Evolutionary conservation across 1,140 invertebrate species (phyloP).

Genomic region (Eriosoma lanigerum): DNA sequence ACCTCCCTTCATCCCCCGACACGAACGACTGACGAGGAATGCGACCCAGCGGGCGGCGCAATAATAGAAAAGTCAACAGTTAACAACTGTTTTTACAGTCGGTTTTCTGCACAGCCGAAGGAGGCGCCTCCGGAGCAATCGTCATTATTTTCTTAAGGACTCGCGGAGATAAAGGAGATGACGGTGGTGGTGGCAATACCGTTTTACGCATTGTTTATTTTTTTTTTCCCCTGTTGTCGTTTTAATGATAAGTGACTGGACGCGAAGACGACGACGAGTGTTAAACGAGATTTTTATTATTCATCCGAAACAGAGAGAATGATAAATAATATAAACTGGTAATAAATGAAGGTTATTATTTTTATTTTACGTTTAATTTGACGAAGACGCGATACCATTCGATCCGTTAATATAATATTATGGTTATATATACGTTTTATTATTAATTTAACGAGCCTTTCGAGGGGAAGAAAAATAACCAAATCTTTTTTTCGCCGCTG

Average conservation of each 20-base stretch:
- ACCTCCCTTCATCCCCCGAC: too few relatives aligned
- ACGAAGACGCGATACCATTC: background rate
- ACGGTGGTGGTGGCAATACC: slow-evolving; percentile 8
- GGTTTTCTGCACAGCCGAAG: slow-evolving; percentile 3
- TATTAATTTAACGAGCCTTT: too few relatives aligned
- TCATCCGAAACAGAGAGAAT: background rate
- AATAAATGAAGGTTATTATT: slow-evolving; percentile 1
- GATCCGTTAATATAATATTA: too few relatives aligned
- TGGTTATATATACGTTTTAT: too few relatives aligned
- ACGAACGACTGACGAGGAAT: background rate
- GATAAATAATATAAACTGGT: background rate
- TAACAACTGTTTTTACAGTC: slow-evolving; percentile 31
- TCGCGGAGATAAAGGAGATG: slow-evolving; percentile 5
- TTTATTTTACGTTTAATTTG: background rate
- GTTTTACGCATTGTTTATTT: background rate
- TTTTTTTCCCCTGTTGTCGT: background rate
- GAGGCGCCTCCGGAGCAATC: slow-evolving; percentile 6
- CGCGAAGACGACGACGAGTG: background rate
- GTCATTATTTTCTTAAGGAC: slow-evolving; percentile 39
- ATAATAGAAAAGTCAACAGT: slow-evolving; percentile 42
- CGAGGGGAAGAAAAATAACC: too few relatives aligned
- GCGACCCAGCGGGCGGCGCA: background rate
- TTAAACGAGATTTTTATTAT: slow-evolving; percentile 27
- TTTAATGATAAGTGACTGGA: slow-evolving; percentile 33
- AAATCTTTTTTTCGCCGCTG: too few relatives aligned